phyloP scores from a whole-genome alignment of 1,140 invertebrate genomes.

The Pteromalus puparum region DNA sequence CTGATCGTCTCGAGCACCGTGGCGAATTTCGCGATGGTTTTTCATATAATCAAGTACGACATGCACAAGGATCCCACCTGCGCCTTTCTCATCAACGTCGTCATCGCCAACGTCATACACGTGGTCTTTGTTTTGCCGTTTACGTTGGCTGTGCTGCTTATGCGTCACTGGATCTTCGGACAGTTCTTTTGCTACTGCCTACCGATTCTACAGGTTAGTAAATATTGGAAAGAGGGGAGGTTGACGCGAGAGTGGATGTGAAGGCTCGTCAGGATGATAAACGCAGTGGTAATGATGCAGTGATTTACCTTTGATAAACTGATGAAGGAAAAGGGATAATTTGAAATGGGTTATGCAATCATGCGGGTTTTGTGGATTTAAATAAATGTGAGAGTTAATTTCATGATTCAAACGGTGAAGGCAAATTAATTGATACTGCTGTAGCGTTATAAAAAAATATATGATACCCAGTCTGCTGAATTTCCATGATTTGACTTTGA shows the following conservation, averaged over 20 bases:
- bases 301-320: neutral
- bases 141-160: slow-evolving; percentile 80
- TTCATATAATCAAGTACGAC: slow-evolving; percentile 78
- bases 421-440: too few relatives aligned
- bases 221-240: neutral
- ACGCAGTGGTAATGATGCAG: neutral
- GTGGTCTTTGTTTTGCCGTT: slow-evolving; percentile 82
- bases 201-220: slow-evolving; percentile 83
- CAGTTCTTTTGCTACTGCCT: slow-evolving; percentile 85
- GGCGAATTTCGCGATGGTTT: slow-evolving; percentile 78
- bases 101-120: slow-evolving; percentile 82
- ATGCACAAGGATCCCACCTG: slow-evolving; percentile 80
- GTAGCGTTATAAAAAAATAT: too few relatives aligned
- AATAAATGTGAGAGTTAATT: neutral
- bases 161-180: slow-evolving; percentile 86
- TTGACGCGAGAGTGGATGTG: neutral
- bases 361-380: neutral
- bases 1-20: slow-evolving; percentile 77
- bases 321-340: neutral
- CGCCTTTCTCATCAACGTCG: slow-evolving; percentile 82
- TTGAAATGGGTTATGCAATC: neutral
- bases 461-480: too few relatives aligned
- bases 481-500: too few relatives aligned
- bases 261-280: neutral
- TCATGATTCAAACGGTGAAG: too few relatives aligned